phyloP scores from a whole-genome alignment of 2,888 invertebrate species.

The Oligia strigilis region DNA sequence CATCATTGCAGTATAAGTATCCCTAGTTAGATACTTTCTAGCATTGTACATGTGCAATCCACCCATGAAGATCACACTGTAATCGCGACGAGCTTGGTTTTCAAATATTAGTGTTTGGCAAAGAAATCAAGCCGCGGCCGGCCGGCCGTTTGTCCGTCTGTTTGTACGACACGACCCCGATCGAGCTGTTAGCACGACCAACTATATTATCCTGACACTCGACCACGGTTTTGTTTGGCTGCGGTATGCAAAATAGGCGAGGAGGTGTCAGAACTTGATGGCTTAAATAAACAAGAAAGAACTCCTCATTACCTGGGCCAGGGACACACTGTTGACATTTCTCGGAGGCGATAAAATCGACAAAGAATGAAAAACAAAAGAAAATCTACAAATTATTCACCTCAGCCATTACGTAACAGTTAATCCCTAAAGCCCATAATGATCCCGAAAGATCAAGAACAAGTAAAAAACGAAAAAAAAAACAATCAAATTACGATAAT shows the following conservation, averaged over 20 bases:
- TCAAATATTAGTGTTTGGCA: constrained; percentile 90
- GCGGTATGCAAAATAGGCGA: constrained; percentile 49
- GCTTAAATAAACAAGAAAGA: constrained; percentile 12
- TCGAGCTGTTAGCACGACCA: constrained; percentile 69
- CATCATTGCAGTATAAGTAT: constrained; percentile 25
- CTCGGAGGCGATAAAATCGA: not conserved
- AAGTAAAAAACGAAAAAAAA: constrained; percentile 50
- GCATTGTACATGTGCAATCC: constrained; percentile 66
- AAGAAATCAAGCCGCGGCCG: constrained; percentile 84
- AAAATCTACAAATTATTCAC: constrained; percentile 40
- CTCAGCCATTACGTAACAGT: constrained; percentile 41
- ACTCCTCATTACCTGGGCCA: not conserved
- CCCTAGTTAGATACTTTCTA: constrained; percentile 12
- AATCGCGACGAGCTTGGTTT: constrained; percentile 82
- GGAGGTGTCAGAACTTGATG: constrained; percentile 22
- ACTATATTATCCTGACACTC: constrained; percentile 63
- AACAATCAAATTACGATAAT: constrained; percentile 68
- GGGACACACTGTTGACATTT: not conserved
- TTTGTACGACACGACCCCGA: constrained; percentile 74
- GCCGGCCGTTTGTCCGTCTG: constrained; percentile 70
- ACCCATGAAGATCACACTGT: constrained; percentile 75
- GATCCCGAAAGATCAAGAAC: constrained; percentile 64
- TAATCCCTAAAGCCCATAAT: constrained; percentile 60
- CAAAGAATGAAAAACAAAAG: constrained; percentile 18
- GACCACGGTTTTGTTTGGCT: constrained; percentile 56